Conservation (phyloP, 2,113 vertebrate genomes). For the Paralichthys olivaceus region DNA sequence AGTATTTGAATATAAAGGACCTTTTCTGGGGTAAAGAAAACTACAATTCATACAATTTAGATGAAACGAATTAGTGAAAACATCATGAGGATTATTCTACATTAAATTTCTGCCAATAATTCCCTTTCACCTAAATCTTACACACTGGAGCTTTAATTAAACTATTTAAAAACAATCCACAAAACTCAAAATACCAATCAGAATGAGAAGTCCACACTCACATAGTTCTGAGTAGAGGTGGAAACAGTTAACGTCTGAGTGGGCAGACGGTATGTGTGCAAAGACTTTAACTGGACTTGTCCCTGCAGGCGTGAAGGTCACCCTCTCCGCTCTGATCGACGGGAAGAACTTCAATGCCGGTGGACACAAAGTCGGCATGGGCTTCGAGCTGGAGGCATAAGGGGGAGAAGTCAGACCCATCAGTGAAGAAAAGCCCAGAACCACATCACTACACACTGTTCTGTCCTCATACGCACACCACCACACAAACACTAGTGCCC, state of each 20-base stretch:
- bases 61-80: too few species aligned
- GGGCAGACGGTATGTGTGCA: neutral
- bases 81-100: too few species aligned
- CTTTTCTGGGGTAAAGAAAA: too few species aligned
- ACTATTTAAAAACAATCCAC: too few species aligned
- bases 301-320: conserved; percentile 91
- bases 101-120: too few species aligned
- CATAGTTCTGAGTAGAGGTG: neutral
- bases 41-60: too few species aligned
- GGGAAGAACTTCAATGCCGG: conserved; percentile 96
- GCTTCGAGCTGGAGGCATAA: conserved; percentile 95
- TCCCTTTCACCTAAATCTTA: too few species aligned
- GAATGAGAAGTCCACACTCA: neutral
- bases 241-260: neutral
- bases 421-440: conserved; percentile 25
- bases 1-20: too few species aligned
- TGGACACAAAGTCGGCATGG: conserved; percentile 95
- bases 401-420: neutral
- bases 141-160: too few species aligned
- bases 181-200: too few species aligned
- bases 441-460: conserved; percentile 21
- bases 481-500: neutral
- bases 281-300: neutral
- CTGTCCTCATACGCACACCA: neutral
- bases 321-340: conserved; percentile 92